These are phyloP conservation scores for Leptodactylus fallax DNA, from an alignment of 2,797 vertebrate genomes.

Conservation along the genomic window DNA sequence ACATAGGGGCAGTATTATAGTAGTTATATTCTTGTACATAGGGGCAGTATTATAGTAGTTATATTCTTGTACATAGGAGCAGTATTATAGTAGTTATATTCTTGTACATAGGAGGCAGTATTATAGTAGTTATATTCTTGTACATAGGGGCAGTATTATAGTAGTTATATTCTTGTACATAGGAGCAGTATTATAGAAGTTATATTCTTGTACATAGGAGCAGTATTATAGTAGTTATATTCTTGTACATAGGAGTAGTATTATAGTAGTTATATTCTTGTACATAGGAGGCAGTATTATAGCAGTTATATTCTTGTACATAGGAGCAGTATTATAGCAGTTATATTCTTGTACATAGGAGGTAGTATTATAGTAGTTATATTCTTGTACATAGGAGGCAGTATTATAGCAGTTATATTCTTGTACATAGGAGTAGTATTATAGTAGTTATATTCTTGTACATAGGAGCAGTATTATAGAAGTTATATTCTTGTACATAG, in stretches of 20 bases:
- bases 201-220: neutral
- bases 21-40: neutral
- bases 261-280: slow-evolving; percentile 20
- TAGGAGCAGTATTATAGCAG: neutral
- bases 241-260: neutral
- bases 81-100: no score
- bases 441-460: slow-evolving; percentile 14
- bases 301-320: slow-evolving; percentile 14
- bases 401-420: slow-evolving; percentile 8
- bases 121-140: slow-evolving; percentile 14
- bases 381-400: neutral
- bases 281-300: slow-evolving; percentile 2
- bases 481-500: slow-evolving; percentile 8
- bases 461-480: neutral
- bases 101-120: neutral
- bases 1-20: neutral
- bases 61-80: neutral
- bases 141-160: slow-evolving; percentile 1
- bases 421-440: neutral
- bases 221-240: slow-evolving; percentile 3
- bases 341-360: neutral
- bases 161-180: slow-evolving; percentile 4
- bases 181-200: neutral
- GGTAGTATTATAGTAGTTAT: slow-evolving; percentile 9
- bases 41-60: neutral